Base-by-base conservation (phyloP, 64 coral and sea anemone genomes). In the Montipora efflorescens region DNA sequence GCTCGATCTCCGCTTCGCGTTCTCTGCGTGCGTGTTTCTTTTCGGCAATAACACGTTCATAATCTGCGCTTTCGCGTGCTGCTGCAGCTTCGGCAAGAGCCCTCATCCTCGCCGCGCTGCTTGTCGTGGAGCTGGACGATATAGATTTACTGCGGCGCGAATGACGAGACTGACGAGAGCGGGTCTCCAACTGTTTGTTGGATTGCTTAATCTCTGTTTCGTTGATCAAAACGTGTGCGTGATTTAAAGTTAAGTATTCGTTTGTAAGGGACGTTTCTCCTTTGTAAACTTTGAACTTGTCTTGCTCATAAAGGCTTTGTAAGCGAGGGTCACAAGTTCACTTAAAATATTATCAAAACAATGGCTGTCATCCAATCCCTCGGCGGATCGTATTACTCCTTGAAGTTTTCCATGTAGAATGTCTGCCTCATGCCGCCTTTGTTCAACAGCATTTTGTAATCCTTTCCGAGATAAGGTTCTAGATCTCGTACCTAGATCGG, bases 101-200 rank as follows among this genome's bases (percentile, higher is more conserved):
- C 13, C 13, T 64, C 83, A 71, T 47, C 23, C 75, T 79, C 48
- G 79, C 79, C 2, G 18, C 55, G 48, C 78, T 80, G 79, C 79
- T 82, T 8, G 20, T 64, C 14, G 21, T 79, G 18, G 67, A 62
- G 44, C 36, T 48, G 13, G 59, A 64, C 59, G 75, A 48, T 1
- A 14, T 47, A 19, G 49, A 47, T 68, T 25, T 16, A 19, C 70
- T 7, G 75, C 53, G 51, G 8, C 2, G 19, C n/a, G 75, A 79
- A 20, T 79, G 59, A 68, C 0, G 72, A 59, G 87, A 89, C 6
- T 14, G 8, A 22, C 18, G 4, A 90, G 76, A 61, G 78, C 25
- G 7, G 66, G 75, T 67, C 59, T 90, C 75, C 76, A 68, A 90
- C 75, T 78, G 77, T 90, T 90, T 47, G 76, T 90, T 57, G 73